Conservation (phyloP, 2,888 invertebrate genomes). For the Zelleria hepariella region DNA sequence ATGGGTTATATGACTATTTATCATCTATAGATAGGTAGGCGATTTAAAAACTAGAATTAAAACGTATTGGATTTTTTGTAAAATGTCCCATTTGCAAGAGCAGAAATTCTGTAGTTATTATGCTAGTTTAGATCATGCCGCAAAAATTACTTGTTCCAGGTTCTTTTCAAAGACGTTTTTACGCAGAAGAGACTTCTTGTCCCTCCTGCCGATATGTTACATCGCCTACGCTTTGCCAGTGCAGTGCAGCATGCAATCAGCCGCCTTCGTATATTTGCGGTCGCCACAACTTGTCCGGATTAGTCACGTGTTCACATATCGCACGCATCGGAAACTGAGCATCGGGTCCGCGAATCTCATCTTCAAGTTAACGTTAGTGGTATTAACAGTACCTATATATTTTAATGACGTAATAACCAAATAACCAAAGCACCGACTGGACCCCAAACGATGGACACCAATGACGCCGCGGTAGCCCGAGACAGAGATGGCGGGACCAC, state of each 20-base stretch:
- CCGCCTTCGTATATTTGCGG: slow-evolving; percentile 47
- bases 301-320: slow-evolving; percentile 49
- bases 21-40: no score
- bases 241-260: slow-evolving; percentile 23
- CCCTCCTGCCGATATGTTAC: slow-evolving; percentile 51
- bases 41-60: no score
- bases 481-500: no score
- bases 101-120: background rate
- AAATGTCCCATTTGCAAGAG: background rate
- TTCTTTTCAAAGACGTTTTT: slow-evolving; percentile 51
- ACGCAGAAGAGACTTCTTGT: slow-evolving; percentile 53
- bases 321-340: slow-evolving; percentile 47
- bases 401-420: background rate
- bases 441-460: no score
- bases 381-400: background rate
- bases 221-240: slow-evolving; percentile 36
- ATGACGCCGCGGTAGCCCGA: no score
- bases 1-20: no score
- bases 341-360: slow-evolving; percentile 56
- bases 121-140: background rate
- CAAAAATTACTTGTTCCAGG: slow-evolving; percentile 34
- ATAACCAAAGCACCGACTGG: no score
- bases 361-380: slow-evolving; percentile 55
- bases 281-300: slow-evolving; percentile 56
- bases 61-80: no score